Evolutionary conservation across 2,113 vertebrate genomes (phyloP).

Genomic region (Perca fluviatilis): DNA sequence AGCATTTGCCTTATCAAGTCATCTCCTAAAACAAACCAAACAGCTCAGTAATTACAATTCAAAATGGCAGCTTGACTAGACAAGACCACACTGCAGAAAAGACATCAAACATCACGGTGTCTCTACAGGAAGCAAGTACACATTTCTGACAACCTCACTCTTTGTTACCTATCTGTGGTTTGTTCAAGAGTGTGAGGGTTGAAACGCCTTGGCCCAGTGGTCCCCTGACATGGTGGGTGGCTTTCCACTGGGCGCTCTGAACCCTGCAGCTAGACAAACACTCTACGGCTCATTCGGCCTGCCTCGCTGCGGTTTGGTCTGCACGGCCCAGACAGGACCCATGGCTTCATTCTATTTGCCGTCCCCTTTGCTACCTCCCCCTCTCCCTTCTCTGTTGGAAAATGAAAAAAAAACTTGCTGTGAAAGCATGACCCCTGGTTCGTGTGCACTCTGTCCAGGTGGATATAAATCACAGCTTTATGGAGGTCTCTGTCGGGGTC

Average conservation of each 20-base stretch:
- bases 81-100: conserved; percentile 58
- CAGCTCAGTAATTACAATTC: conserved; percentile 36
- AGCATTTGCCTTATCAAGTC: conserved; percentile 48
- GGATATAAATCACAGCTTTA: conserved; percentile 86
- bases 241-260: conserved; percentile 74
- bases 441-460: conserved; percentile 70
- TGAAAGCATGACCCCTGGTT: conserved; percentile 70
- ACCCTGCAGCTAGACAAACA: conserved; percentile 83
- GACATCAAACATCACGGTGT: conserved; percentile 41
- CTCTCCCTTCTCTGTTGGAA: conserved; percentile 55
- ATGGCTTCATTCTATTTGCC: conserved; percentile 77
- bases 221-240: conserved; percentile 85
- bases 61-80: conserved; percentile 48
- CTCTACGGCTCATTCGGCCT: conserved; percentile 71
- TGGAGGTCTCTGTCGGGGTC: conserved; percentile 69
- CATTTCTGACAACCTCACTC: conserved; percentile 45
- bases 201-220: conserved; percentile 65
- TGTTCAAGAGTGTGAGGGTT: conserved; percentile 53
- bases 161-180: conserved; percentile 44
- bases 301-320: conserved; percentile 72
- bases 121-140: conserved; percentile 50
- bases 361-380: conserved; percentile 58
- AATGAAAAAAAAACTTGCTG: conserved; percentile 51
- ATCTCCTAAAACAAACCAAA: conserved; percentile 49
- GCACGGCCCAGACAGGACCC: conserved; percentile 65